phyloP scores from a whole-genome alignment of 2,113 vertebrate species.

The Pantherophis guttatus region DNA sequence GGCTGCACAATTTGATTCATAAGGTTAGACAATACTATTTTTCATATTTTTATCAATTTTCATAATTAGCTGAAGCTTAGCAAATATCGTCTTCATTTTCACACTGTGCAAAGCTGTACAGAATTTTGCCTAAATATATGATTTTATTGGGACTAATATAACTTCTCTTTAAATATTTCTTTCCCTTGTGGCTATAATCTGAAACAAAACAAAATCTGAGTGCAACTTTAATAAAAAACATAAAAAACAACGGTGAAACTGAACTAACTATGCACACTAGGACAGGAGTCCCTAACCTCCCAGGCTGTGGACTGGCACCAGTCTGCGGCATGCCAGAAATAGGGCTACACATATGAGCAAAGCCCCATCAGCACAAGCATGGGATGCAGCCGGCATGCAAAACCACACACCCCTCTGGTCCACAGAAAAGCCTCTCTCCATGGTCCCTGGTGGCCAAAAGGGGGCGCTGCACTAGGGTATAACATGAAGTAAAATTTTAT shows the following conservation, averaged over 20 bases:
- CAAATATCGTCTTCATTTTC: neutral
- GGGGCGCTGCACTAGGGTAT: neutral
- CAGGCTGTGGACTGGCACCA: neutral
- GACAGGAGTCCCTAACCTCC: neutral
- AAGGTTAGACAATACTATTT: neutral
- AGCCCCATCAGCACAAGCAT: neutral
- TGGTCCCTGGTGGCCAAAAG: neutral
- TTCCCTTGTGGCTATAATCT: neutral
- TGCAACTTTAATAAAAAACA: neutral
- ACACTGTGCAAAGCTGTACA: neutral
- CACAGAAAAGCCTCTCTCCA: neutral
- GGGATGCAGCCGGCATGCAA: too few species aligned
- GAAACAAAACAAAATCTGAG: neutral
- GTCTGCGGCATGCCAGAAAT: neutral
- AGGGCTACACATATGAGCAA: neutral
- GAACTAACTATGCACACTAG: neutral
- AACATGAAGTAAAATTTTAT: neutral
- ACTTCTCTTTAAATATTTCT: neutral
- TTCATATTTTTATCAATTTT: neutral
- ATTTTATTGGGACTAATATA: neutral
- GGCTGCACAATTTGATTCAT: neutral
- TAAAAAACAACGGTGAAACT: neutral
- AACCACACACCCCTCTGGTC: neutral
- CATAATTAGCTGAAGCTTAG: neutral
- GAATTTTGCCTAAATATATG: neutral